These are phyloP conservation scores for Idaea dimidiata DNA, from an alignment of 2,888 invertebrate species.

Conservation along the genomic window DNA sequence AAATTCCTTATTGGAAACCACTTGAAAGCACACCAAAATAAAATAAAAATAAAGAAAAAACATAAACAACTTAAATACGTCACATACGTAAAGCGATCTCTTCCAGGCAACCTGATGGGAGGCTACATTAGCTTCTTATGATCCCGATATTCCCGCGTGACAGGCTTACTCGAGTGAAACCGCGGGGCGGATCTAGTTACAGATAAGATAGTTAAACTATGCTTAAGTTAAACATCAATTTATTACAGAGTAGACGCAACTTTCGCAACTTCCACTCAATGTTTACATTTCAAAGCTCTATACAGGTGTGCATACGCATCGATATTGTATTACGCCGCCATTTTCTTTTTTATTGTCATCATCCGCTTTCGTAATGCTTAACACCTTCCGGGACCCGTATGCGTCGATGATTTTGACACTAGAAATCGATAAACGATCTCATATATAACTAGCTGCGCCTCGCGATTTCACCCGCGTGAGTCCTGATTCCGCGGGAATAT, in stretches of 20 bases:
- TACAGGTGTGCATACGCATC: constrained; percentile 36
- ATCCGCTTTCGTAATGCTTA: constrained; percentile 55
- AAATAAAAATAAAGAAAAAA: no score
- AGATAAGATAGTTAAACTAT: background rate
- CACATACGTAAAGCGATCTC: no score
- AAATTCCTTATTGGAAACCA: no score
- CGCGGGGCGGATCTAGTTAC: background rate
- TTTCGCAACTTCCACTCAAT: constrained; percentile 5
- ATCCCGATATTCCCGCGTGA: no score
- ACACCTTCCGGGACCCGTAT: background rate
- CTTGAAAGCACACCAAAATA: no score
- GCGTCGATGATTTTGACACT: background rate
- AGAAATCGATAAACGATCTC: background rate
- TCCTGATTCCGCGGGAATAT: no score
- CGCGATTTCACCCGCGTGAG: no score
- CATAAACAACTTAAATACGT: no score
- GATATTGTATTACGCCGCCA: constrained; percentile 39
- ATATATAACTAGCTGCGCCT: background rate
- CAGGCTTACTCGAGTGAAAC: no score
- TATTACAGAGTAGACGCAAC: background rate
- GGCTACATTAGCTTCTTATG: no score
- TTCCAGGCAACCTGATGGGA: no score
- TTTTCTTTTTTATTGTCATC: constrained; percentile 50
- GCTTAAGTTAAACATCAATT: background rate
- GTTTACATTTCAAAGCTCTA: background rate